Percentiles rank a stretch among this genome's conserved stretches.
These are phyloP conservation scores for Argynnis bischoffii DNA, from an alignment of 2,888 invertebrate species.

Conservation along the genomic window DNA sequence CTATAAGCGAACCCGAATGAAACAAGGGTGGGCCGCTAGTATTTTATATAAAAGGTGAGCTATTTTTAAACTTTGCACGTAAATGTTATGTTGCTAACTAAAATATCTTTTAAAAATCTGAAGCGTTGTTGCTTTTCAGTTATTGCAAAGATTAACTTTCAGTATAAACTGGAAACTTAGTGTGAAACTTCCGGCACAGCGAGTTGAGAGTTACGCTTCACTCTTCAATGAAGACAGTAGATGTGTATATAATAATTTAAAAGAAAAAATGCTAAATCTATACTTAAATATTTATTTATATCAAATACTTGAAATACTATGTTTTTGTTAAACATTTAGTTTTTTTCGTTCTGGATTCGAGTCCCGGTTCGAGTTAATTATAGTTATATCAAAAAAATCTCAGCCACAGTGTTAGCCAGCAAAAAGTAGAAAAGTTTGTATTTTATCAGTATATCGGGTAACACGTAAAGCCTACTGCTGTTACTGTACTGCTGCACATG, in stretches of 20 bases:
- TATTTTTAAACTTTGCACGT: slow-evolving; percentile 5
- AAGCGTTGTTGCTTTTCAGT: slow-evolving; percentile 28
- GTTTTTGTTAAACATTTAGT: not conserved
- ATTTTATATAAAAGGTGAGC: not conserved
- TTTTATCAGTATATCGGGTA: too few species aligned
- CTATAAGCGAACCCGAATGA: too few species aligned
- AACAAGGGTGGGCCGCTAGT: too few species aligned
- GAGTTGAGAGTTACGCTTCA: slow-evolving; percentile 16
- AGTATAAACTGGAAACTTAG: slow-evolving; percentile 30
- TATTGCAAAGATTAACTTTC: slow-evolving; percentile 32
- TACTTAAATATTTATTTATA: not conserved
- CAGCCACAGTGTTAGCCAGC: too few species aligned
- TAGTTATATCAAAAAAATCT: too few species aligned
- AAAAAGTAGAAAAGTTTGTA: too few species aligned
- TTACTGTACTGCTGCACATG: too few species aligned
- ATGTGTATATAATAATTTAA: slow-evolving; percentile 10
- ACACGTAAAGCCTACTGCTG: too few species aligned
- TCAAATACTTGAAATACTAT: not conserved
- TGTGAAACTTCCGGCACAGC: slow-evolving; percentile 16
- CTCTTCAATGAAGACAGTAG: slow-evolving; percentile 10
- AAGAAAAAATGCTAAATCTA: too few species aligned
- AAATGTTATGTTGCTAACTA: slow-evolving; percentile 12
- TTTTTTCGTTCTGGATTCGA: too few species aligned
- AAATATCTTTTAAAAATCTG: slow-evolving; percentile 19
- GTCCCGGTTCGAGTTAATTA: too few species aligned